Evolutionary conservation across 2,113 vertebrate species (phyloP).

Genomic region (Mola mola): DNA sequence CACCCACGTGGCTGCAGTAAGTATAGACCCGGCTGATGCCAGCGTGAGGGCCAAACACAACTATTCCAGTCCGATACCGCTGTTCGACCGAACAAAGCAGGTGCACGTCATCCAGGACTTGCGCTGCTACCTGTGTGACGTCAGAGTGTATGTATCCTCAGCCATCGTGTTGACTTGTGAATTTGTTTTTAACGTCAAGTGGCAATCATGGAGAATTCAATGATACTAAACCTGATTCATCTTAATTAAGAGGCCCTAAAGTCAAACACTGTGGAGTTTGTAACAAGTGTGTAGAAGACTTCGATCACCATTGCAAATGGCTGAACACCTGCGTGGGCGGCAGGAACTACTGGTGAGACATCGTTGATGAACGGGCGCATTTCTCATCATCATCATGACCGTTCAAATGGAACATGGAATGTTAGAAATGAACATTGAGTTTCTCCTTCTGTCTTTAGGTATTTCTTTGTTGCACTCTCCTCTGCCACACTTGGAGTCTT

Average conservation of each 20-base stretch:
- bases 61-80: conserved; percentile 70
- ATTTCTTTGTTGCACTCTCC: conserved; percentile 79
- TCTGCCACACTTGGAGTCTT: conserved; percentile 75
- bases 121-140: conserved; percentile 81
- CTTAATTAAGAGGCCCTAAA: conserved; percentile 74
- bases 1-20: conserved; percentile 68
- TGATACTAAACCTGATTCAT: background rate
- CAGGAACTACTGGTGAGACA: conserved; percentile 84
- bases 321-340: conserved; percentile 87
- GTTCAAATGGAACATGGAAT: background rate
- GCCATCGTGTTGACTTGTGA: too few species aligned
- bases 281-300: conserved; percentile 86
- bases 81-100: conserved; percentile 80
- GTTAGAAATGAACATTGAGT: background rate
- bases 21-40: conserved; percentile 79
- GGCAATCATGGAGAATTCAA: background rate
- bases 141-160: conserved; percentile 75
- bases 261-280: conserved; percentile 85
- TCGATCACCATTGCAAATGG: conserved; percentile 88
- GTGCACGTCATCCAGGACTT: conserved; percentile 80
- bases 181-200: background rate
- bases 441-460: conserved; percentile 71
- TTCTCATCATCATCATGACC: background rate
- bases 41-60: conserved; percentile 74
- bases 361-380: background rate